Evolutionary conservation across 2,888 invertebrate species (phyloP).

Genomic region (Autographa pulchrina): DNA sequence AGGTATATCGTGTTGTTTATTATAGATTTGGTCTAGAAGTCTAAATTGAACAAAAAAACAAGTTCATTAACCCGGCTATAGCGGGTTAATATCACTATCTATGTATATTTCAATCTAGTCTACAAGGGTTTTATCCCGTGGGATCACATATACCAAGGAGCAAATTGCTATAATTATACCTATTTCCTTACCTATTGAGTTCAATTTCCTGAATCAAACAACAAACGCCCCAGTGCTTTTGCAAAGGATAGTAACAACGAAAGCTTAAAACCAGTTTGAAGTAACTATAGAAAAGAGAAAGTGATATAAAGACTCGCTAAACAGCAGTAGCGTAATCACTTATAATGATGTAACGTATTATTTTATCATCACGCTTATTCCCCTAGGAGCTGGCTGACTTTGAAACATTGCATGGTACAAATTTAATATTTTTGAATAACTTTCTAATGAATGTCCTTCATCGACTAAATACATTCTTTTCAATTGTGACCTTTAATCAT

Average conservation of each 20-base stretch:
- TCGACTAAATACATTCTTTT: no score
- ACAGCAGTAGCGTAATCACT: conserved; percentile 19
- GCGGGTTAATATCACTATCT: no score
- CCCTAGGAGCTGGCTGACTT: not conserved
- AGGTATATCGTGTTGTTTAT: no score
- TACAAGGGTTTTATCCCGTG: no score
- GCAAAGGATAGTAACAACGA: conserved; percentile 20
- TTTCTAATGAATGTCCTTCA: no score
- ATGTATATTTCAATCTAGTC: no score
- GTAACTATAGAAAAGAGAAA: conserved; percentile 40
- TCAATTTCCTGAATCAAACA: not conserved
- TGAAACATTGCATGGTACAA: not conserved
- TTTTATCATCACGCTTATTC: not conserved
- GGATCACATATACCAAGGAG: no score
- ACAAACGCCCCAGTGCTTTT: not conserved
- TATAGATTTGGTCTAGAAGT: no score
- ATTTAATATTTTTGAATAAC: not conserved
- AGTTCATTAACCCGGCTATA: no score
- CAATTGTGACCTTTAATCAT: no score
- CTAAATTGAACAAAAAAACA: no score
- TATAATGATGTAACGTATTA: conserved; percentile 6
- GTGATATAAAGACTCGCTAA: conserved; percentile 27
- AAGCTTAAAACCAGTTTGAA: conserved; percentile 42
- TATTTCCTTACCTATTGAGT: not conserved
- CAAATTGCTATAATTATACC: not conserved